Evolutionary conservation across 2,113 vertebrate species (phyloP), one percentile per base, ranked within the genome.

Genomic region (Pampusana beccarii): DNA sequence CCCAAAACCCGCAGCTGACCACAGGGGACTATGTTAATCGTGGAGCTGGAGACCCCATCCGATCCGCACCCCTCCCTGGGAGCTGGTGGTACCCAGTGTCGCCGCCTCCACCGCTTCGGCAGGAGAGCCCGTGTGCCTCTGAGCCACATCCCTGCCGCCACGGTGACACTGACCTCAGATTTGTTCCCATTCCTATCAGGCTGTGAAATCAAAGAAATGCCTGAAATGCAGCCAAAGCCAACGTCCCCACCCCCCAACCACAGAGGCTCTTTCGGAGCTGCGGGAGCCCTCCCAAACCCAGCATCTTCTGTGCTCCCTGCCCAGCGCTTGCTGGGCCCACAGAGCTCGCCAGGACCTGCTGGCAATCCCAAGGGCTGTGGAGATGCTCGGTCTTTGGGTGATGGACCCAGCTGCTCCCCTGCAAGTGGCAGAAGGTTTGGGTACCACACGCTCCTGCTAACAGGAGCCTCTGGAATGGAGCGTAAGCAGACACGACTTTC

Each of bases 81-180:
- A 66, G 34, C 16, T 0, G 0, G 42, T 17, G 38, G 36, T 36
- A 61, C n/a, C 26, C 44, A 51, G 31, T 0, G 0, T 48, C 2
- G 1, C n/a, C 73, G 46, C 67, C 24, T 73, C 31, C 3, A 6
- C 50, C 4, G 7, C 71, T 83, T 71, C 71, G 65, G 75, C 75
- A 57, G 38, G 80, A 83, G n/a, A 77, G 29, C 33, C 50, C 23
- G 24, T 33, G 20, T 95, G 62, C 29, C 13, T 62, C 73, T 65
- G 44, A 80, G 61, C 83, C 51, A 78, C 46, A 46, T 29, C 31
- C 34, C 50, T 70, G 60, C 60, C 20, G 6, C 40, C 24, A 62
- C 69, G 31, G 42, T 62, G 50, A 78, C 51, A 66, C 16, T 0
- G 3, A 73, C 56, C 75, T 88, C 71, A 13, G 14, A 46, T 81